Evolutionary conservation across 2,888 invertebrate species (phyloP), one percentile per base, ranked within the genome.

Genomic region (Clitarchus hookeri): DNA sequence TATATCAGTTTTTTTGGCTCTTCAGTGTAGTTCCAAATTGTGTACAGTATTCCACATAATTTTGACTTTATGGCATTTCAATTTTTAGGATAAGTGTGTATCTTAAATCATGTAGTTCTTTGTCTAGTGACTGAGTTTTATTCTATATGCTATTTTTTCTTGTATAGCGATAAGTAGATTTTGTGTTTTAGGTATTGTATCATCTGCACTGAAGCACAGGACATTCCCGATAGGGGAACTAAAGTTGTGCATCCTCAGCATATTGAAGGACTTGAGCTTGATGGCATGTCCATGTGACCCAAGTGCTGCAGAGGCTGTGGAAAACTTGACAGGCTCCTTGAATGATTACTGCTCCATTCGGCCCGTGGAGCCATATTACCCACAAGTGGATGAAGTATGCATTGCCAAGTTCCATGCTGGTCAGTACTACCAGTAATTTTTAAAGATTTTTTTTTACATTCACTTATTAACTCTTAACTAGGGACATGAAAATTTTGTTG

Each of bases 121-220:
- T 36, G 36, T 36, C 36, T 36, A 36, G 36, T 36, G 36, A 36
- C 36, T 36, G 36, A 36, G 36, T 36, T 53, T 53, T 8, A 53
- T 2, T 53, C 19, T 53, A 53, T 4, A 19, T 53, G 53, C 12
- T 4, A 53, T 53, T 53, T 16, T 53, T 53, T 53, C 19, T 53
- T 53, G 36, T 36, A 36, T 36, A 36, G 36, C 36, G 1, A 4
- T 36, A 36, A 36, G 36, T 36, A 36, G 4, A 36, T 6, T 53
- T 53, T 53, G 13, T 0, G 23, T n/a, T 65, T 65, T 65, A 65
- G 65, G 65, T 65, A 65, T 65, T n/a, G n/a, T 23, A n/a, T 65
- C 65, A 65, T 65, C 65, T 65, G 65, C 65, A 6, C 65, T 65
- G 65, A 65, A 65, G 65, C 65, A 65, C n/a, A 65, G 65, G n/a